Evolutionary conservation across 2,113 vertebrate species (phyloP).

Genomic region (Cichladusa arquata): DNA sequence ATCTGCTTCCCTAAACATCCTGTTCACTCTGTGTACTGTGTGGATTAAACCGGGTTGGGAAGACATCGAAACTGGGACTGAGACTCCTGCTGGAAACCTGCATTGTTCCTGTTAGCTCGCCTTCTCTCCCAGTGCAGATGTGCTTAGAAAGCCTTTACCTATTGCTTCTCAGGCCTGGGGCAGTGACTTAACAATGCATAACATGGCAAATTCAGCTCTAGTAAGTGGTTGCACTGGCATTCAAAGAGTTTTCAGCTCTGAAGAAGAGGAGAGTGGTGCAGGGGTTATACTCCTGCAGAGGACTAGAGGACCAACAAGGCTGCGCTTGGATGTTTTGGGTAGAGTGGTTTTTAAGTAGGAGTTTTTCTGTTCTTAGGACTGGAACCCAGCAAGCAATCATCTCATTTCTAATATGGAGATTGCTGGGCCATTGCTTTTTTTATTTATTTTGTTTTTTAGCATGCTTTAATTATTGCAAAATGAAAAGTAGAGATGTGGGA

Average conservation of each 20-base stretch:
- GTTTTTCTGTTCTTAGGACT: background rate
- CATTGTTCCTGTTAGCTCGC: background rate
- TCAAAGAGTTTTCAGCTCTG: background rate
- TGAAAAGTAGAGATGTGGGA: background rate
- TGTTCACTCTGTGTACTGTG: background rate
- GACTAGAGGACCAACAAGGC: background rate
- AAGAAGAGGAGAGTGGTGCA: background rate
- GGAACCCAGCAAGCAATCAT: fast-evolving
- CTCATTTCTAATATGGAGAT: background rate
- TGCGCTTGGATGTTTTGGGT: background rate
- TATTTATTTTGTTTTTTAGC: background rate
- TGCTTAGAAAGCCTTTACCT: background rate
- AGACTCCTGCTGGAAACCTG: background rate
- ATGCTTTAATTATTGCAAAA: background rate
- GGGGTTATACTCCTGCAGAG: background rate
- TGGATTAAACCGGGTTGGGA: background rate
- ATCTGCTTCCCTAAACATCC: slow-evolving; percentile 45
- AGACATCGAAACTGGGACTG: background rate
- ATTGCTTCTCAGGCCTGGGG: background rate
- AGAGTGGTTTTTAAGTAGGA: background rate
- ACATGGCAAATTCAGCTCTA: background rate
- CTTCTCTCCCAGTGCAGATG: background rate
- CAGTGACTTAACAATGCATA: background rate
- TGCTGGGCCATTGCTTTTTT: background rate
- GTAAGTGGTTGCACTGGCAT: background rate